Evolutionary conservation across 2,797 vertebrate genomes (phyloP).

Genomic region (Onychomys torridus): DNA sequence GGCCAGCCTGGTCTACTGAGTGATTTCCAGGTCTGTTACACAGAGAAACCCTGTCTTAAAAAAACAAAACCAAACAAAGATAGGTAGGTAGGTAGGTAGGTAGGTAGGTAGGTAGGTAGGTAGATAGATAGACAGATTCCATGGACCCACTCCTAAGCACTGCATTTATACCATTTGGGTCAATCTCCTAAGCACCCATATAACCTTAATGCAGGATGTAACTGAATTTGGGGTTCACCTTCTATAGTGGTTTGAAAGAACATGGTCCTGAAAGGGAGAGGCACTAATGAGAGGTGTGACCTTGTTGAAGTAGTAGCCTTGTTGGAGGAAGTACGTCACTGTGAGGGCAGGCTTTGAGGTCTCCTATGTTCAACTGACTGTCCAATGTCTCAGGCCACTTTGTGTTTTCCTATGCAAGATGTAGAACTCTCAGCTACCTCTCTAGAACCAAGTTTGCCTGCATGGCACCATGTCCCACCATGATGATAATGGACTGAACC

Average conservation of each 20-base stretch:
- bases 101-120: background rate
- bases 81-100: background rate
- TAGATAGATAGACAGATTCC: background rate
- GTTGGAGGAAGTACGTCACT: background rate
- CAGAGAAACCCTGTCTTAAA: background rate
- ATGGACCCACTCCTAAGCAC: background rate
- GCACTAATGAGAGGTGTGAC: background rate
- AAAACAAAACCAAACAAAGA: background rate
- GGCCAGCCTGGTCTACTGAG: background rate
- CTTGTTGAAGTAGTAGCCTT: background rate
- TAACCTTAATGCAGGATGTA: background rate
- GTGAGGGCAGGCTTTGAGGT: background rate
- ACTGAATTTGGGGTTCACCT: background rate
- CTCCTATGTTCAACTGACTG: background rate
- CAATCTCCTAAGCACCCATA: background rate
- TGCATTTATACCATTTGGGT: background rate
- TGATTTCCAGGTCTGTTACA: background rate
- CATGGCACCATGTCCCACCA: background rate
- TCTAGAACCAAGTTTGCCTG: background rate
- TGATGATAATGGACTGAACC: background rate
- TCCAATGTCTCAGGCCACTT: background rate
- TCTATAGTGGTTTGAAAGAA: background rate
- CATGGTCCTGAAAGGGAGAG: background rate
- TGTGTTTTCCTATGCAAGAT: background rate
- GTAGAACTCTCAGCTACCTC: background rate